phyloP scores from a whole-genome alignment of 2,888 invertebrate species.

The Julus scandinavius region DNA sequence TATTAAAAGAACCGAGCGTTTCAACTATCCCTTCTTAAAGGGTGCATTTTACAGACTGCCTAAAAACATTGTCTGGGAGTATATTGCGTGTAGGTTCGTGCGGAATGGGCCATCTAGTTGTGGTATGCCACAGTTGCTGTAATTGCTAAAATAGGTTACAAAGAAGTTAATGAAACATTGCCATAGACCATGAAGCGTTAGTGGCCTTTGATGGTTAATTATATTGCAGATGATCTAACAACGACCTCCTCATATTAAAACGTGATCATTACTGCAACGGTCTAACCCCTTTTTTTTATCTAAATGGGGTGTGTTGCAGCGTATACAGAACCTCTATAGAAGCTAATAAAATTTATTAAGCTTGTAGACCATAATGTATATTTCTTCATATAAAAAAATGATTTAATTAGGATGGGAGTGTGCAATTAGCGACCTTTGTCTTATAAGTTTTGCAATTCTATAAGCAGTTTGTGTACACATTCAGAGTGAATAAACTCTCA shows the following conservation, averaged over 20 bases:
- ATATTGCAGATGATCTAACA: conserved; percentile 29
- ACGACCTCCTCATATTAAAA: conserved; percentile 1
- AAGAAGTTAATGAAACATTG: conserved; percentile 6
- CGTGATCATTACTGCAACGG: not conserved
- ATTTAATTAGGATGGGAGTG: conserved; percentile 12
- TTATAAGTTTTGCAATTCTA: not conserved
- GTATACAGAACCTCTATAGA: not conserved
- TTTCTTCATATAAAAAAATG: not conserved
- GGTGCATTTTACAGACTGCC: not conserved
- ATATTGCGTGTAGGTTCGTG: not conserved
- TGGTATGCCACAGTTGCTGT: conserved; percentile 39
- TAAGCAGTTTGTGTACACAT: not conserved
- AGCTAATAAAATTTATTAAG: not conserved
- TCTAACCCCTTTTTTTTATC: conserved; percentile 13
- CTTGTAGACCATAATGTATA: not conserved
- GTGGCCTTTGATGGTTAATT: conserved; percentile 39
- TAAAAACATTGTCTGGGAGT: not conserved
- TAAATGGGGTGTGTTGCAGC: not conserved
- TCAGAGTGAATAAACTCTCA: not conserved
- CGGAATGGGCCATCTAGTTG: not conserved
- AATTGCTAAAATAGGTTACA: conserved; percentile 12
- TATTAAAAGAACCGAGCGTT: not conserved
- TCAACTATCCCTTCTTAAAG: not conserved
- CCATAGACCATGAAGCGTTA: not conserved
- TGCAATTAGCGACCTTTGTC: not conserved